Percentiles rank a stretch among this genome's conserved stretches.
Evolutionary conservation across 1,140 invertebrate genomes (phyloP).

Genomic region (Drosophila murphyi): DNA sequence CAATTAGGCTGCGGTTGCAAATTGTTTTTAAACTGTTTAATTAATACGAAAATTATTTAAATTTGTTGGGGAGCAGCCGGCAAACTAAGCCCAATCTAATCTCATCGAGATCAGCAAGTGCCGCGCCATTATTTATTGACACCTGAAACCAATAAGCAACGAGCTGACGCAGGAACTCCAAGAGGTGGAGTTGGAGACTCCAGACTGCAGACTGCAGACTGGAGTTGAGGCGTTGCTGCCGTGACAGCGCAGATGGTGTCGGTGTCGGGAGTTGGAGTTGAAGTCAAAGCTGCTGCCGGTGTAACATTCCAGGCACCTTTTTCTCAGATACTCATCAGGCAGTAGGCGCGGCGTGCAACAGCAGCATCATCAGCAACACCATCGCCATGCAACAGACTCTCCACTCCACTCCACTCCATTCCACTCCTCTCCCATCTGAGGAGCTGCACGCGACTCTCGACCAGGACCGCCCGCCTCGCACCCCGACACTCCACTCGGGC

Average conservation of each 20-base stretch:
- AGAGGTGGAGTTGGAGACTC: conserved; percentile 12
- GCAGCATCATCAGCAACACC: conserved; percentile 32
- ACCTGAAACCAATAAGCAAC: conserved; percentile 74
- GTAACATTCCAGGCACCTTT: conserved; percentile 49
- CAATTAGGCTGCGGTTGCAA: conserved; percentile 49
- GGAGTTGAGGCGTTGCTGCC: conserved; percentile 64
- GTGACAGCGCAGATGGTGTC: conserved; percentile 77
- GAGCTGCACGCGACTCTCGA: conserved; percentile 61
- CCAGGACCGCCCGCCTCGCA: conserved; percentile 40
- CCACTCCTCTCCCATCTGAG: background rate
- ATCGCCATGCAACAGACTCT: conserved; percentile 11
- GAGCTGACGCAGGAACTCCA: conserved; percentile 10
- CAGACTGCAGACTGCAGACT: background rate
- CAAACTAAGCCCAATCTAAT: conserved; percentile 63
- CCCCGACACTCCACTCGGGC: conserved; percentile 34
- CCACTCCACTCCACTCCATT: background rate
- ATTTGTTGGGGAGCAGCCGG: conserved; percentile 17
- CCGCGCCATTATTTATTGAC: conserved; percentile 82
- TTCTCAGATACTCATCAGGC: conserved; percentile 38
- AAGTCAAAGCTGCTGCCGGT: conserved; percentile 26
- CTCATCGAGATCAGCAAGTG: conserved; percentile 78
- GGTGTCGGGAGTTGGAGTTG: conserved; percentile 22
- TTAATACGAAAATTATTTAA: conserved; percentile 78
- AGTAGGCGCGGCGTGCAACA: conserved; percentile 33
- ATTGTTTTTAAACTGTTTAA: conserved; percentile 78